phyloP scores from a whole-genome alignment of 2,888 invertebrate species.

The Pilophorus perplexus region DNA sequence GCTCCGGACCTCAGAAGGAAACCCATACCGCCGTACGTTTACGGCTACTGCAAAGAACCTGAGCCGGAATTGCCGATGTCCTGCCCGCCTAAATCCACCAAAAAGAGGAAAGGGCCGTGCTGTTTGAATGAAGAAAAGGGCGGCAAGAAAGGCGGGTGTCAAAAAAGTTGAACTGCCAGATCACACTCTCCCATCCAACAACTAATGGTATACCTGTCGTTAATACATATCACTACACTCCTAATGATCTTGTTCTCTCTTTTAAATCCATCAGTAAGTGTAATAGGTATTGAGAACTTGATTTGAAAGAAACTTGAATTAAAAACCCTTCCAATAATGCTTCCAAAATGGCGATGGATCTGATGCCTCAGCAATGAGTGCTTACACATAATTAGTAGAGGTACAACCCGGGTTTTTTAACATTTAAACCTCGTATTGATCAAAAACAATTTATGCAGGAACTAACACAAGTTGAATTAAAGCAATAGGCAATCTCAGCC shows the following conservation, averaged over 20 bases:
- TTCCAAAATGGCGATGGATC: too few relatives aligned
- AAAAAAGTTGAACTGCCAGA: not conserved
- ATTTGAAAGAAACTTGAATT: too few relatives aligned
- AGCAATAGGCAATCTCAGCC: too few relatives aligned
- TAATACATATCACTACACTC: not conserved
- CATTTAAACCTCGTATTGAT: too few relatives aligned
- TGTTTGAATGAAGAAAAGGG: constrained; percentile 22
- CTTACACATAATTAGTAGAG: too few relatives aligned
- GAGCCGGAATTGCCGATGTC: constrained; percentile 37
- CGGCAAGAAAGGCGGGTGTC: constrained; percentile 18
- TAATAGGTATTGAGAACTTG: too few relatives aligned
- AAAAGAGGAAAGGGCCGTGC: constrained; percentile 35
- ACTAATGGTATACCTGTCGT: not conserved
- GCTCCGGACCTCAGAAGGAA: constrained; percentile 31
- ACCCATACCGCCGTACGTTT: constrained; percentile 29
- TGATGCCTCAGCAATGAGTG: too few relatives aligned
- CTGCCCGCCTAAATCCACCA: constrained; percentile 30
- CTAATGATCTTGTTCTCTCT: not conserved
- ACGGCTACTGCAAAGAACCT: constrained; percentile 38
- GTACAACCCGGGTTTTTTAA: too few relatives aligned
- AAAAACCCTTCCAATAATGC: too few relatives aligned
- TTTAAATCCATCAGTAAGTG: not conserved
- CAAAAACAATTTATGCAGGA: too few relatives aligned
- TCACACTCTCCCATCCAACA: not conserved
- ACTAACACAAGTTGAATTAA: too few relatives aligned